Evolutionary conservation across 2,113 vertebrate genomes (phyloP).

Genomic region (Rhegmatorhina hoffmannsi): DNA sequence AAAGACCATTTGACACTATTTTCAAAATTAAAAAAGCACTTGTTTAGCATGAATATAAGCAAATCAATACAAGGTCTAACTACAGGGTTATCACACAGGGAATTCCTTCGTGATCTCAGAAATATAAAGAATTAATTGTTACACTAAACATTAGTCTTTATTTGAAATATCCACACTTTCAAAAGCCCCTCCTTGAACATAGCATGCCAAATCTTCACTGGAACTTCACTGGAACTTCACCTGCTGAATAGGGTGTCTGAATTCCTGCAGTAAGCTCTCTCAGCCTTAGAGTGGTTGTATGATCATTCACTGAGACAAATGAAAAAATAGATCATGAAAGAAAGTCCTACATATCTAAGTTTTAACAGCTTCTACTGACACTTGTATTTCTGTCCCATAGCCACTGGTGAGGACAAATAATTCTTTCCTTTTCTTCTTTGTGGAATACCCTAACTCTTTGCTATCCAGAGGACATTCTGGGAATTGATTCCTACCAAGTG

Average conservation of each 20-base stretch:
- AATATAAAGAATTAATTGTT: not conserved
- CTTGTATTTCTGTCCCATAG: not conserved
- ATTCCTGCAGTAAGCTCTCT: not conserved
- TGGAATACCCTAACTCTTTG: not conserved
- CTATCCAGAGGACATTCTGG: not conserved
- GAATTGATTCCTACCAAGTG: not conserved
- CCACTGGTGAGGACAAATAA: not conserved
- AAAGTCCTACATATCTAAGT: not conserved
- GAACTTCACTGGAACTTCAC: not conserved
- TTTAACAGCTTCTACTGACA: not conserved
- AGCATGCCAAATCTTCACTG: not conserved
- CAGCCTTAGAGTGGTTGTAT: not conserved
- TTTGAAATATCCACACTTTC: not conserved
- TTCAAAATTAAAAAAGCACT: not conserved
- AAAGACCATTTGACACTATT: not conserved
- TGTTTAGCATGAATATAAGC: not conserved
- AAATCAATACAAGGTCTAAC: not conserved
- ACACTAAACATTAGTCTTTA: not conserved
- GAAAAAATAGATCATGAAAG: not conserved
- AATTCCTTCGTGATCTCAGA: not conserved
- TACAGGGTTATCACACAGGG: not conserved
- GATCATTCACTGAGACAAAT: not conserved
- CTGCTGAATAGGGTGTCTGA: not conserved
- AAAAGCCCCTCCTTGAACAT: not conserved
- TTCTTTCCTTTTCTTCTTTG: not conserved